Conservation (phyloP, 2,797 vertebrate genomes). For the Premnoplex brunnescens region DNA sequence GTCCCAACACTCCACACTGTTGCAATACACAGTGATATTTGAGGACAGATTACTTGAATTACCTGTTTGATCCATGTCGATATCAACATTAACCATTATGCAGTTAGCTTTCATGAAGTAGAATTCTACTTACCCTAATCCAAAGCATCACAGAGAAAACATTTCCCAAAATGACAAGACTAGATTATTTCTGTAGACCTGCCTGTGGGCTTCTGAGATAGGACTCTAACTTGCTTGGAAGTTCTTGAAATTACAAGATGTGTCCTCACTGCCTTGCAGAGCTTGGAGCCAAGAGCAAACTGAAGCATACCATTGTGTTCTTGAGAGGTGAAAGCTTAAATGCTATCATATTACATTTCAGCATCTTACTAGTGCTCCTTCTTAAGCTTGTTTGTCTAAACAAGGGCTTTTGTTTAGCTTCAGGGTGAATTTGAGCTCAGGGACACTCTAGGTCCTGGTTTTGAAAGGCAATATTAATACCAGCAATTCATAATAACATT, state of each 20-base stretch:
- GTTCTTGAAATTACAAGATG: not conserved
- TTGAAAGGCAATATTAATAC: not conserved
- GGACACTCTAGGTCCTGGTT: not conserved
- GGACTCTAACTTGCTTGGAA: not conserved
- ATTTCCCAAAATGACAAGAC: not conserved
- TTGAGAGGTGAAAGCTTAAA: not conserved
- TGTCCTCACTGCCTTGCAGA: not conserved
- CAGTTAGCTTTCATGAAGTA: not conserved
- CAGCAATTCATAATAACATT: not conserved
- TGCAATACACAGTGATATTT: not conserved
- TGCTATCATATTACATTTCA: not conserved
- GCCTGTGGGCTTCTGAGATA: not conserved
- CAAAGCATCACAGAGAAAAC: not conserved
- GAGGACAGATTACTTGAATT: not conserved
- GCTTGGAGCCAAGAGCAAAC: not conserved
- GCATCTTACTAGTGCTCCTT: not conserved
- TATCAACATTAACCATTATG: not conserved
- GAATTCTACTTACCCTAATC: not conserved
- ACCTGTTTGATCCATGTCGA: not conserved
- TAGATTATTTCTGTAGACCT: not conserved
- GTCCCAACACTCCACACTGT: not conserved
- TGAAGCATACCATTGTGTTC: not conserved
- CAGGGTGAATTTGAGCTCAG: not conserved
- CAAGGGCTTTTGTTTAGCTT: not conserved
- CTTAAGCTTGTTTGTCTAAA: not conserved